Evolutionary conservation across 2,113 vertebrate genomes (phyloP).

Genomic region (Campylomormyrus tamandua): DNA sequence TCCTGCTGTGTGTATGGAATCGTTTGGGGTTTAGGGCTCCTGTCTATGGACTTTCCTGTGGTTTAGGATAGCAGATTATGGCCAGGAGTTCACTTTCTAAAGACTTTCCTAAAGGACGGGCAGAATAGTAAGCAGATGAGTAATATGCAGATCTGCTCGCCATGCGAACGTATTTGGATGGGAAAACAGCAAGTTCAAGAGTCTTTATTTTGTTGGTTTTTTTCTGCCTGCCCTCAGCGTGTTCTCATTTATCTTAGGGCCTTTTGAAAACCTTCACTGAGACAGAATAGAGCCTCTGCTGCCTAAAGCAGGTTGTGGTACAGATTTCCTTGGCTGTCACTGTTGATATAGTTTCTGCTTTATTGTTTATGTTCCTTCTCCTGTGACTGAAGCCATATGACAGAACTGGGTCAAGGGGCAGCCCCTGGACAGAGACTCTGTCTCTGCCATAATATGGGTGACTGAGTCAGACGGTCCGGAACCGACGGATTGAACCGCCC

Average conservation of each 20-base stretch:
- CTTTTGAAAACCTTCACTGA: background rate
- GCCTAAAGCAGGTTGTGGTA: background rate
- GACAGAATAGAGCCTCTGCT: background rate
- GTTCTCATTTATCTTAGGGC: background rate
- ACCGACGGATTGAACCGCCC: background rate
- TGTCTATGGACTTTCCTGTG: background rate
- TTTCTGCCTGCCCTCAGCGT: background rate
- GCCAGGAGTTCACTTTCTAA: background rate
- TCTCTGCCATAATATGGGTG: constrained; percentile 4
- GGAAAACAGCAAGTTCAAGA: background rate
- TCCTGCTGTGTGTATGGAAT: background rate
- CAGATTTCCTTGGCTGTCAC: background rate
- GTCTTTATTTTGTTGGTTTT: background rate
- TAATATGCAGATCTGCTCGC: background rate
- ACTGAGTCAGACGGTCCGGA: background rate
- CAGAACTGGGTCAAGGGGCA: background rate
- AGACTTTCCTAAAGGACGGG: background rate
- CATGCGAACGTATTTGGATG: background rate
- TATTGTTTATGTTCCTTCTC: background rate
- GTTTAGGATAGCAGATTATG: background rate
- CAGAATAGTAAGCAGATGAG: background rate
- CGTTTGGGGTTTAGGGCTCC: background rate
- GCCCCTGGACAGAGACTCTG: background rate
- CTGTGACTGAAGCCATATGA: background rate
- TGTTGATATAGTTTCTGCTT: background rate